A percentile compares a stretch with the other conserved stretches of the same genome.
Evolutionary conservation across 2,888 invertebrate genomes (phyloP).

Genomic region (Adelognathus sp.): DNA sequence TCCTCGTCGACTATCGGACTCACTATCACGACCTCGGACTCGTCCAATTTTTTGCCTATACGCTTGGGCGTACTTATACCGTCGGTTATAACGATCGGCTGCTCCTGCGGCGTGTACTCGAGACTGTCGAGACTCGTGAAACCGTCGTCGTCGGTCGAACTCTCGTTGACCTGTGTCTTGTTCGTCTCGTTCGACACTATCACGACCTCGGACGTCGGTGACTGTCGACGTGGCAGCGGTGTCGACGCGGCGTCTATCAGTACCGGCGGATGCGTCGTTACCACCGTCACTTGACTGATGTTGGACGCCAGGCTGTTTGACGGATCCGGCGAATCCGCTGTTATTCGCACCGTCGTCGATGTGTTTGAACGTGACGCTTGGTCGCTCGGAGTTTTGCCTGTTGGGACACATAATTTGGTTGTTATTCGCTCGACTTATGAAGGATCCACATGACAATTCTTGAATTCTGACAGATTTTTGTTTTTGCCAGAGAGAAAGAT

Average conservation of each 20-base stretch:
- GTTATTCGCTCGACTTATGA: neutral
- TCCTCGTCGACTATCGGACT: constrained; percentile 85
- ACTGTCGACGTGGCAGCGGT: constrained; percentile 87
- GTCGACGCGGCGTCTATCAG: constrained; percentile 88
- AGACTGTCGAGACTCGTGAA: constrained; percentile 89
- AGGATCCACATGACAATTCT: no score
- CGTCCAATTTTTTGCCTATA: constrained; percentile 88
- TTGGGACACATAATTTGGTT: neutral
- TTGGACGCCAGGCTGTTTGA: constrained; percentile 90
- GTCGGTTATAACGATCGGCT: constrained; percentile 79
- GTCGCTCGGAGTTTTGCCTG: constrained; percentile 72
- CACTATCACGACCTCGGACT: constrained; percentile 92
- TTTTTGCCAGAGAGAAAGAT: no score
- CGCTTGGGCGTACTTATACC: constrained; percentile 68
- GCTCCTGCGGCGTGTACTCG: constrained; percentile 83
- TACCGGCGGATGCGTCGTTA: constrained; percentile 91
- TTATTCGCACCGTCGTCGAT: constrained; percentile 82
- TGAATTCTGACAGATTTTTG: no score
- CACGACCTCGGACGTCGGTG: constrained; percentile 87
- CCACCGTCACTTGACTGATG: constrained; percentile 91
- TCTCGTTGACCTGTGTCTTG: constrained; percentile 86
- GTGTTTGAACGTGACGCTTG: constrained; percentile 70
- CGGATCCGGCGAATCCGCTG: constrained; percentile 83
- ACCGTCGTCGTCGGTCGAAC: constrained; percentile 88
- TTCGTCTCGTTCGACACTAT: constrained; percentile 91